Percentiles rank a stretch among this genome's conserved stretches.
Conservation (phyloP, 2,113 vertebrate genomes). For the Spizaetus ornatus region DNA sequence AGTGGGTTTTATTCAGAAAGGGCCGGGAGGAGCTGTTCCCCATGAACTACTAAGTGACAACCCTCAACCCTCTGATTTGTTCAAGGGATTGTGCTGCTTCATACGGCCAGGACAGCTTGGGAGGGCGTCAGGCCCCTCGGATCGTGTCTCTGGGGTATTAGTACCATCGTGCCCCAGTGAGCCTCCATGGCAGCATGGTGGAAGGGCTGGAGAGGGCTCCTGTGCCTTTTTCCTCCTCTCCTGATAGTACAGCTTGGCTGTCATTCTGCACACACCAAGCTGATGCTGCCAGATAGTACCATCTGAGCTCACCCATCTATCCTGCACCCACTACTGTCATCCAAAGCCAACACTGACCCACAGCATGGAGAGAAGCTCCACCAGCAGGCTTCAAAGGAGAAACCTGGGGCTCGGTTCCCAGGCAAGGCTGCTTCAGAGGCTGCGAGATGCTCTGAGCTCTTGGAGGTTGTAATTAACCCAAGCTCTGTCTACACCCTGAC, state of each 20-base stretch:
- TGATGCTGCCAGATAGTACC: background rate
- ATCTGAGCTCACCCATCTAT: background rate
- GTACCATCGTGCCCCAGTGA: rapidly evolving
- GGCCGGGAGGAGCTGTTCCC: background rate
- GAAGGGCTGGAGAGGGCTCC: background rate
- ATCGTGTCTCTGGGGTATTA: background rate
- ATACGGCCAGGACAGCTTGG: background rate
- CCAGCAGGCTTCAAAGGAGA: too few species aligned
- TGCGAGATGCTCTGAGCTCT: background rate
- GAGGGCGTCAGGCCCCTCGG: rapidly evolving
- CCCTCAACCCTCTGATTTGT: background rate
- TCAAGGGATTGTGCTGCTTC: background rate
- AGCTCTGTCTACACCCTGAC: background rate
- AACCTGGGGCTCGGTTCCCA: background rate
- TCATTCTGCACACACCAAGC: background rate
- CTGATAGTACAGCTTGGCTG: background rate
- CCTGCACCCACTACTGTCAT: background rate
- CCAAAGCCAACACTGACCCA: background rate
- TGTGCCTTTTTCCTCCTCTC: background rate
- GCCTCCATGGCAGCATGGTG: rapidly evolving
- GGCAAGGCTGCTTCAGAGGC: background rate
- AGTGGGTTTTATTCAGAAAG: background rate
- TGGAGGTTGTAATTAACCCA: background rate
- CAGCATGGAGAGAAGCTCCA: background rate
- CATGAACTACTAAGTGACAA: too few species aligned